Evolutionary conservation across 92 coral and sea anemone species (phyloP), one percentile per base, ranked within the genome.

Genomic region (Paragorgia papillata): DNA sequence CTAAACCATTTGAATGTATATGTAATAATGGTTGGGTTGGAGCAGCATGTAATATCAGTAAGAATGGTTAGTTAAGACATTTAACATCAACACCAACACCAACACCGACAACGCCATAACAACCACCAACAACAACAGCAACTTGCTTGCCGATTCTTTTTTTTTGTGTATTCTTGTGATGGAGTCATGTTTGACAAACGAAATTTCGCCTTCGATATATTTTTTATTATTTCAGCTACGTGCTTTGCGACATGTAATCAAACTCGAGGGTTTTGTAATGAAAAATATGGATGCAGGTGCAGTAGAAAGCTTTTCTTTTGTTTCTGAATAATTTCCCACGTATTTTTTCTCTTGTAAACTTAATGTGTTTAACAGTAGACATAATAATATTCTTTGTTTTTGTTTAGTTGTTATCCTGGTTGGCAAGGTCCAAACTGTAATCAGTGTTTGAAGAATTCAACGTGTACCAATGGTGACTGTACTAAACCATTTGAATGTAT

Each of bases 401-500:
- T 51, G 1, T 33, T 18, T 24, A 71, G 78, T 10, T 71, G 78
- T 51, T 9, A 29, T 41, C 19, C 0, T 35, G 78, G 78, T 21
- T 71, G 78, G 78, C 28, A 71, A 32, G 78, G 64, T 34, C 64
- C 64, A 53, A 30, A 71, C 37, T 71, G 78, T 58, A 71, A 35
- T 4, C 62, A 71, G 26, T 71, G 78, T 26, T 7, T 35, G 6
- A 51, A 25, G 32, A 30, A 53, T 34, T 32, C 53, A 8, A 49
- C 29, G 1, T 71, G 78, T 35, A 39, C 19, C 39, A 53, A 71
- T 51, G 78, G 78, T 55, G 53, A 53, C 33, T 71, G 78, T 33
- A 57, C 19, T 18, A 30, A 71, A 71, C 78, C 78, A 39, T 71
- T 71, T 55, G 64, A 71, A 24, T 71, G 78, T 34, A 0, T 51